A percentile compares a stretch with the other conserved stretches of the same genome.
phyloP scores from a whole-genome alignment of 2,113 vertebrate species.

The Ciconia boyciana region DNA sequence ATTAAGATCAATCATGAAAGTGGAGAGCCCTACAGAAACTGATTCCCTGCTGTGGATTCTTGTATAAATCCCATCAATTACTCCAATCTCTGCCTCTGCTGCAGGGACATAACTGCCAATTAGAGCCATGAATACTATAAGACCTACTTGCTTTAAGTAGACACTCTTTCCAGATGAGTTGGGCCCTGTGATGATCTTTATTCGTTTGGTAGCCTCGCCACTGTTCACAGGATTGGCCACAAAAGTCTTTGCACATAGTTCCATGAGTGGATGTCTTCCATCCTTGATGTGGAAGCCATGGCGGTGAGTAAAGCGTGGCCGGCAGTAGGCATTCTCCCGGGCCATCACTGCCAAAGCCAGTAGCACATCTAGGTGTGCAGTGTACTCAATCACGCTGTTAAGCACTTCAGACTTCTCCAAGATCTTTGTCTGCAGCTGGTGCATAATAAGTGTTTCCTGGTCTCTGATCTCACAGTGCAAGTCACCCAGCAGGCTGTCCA shows the following conservation, averaged over 20 bases:
- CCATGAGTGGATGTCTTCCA: slow-evolving; percentile 90
- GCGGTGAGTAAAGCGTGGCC: slow-evolving; percentile 68
- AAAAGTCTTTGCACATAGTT: slow-evolving; percentile 88
- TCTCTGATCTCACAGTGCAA: slow-evolving; percentile 92
- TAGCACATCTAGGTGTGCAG: slow-evolving; percentile 90
- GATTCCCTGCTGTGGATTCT: slow-evolving; percentile 94
- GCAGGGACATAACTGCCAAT: slow-evolving; percentile 94
- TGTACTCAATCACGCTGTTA: slow-evolving; percentile 82
- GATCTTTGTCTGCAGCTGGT: slow-evolving; percentile 85
- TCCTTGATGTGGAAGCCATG: slow-evolving; percentile 66
- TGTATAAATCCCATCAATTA: slow-evolving; percentile 91
- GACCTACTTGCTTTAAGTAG: slow-evolving; percentile 94
- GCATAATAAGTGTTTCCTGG: slow-evolving; percentile 91
- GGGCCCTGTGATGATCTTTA: slow-evolving; percentile 93
- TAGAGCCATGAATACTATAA: slow-evolving; percentile 96
- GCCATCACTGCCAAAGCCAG: slow-evolving; percentile 87
- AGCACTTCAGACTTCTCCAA: slow-evolving; percentile 83
- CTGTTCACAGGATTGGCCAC: slow-evolving; percentile 89
- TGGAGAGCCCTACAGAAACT: slow-evolving; percentile 93
- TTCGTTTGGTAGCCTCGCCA: slow-evolving; percentile 73
- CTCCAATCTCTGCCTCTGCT: slow-evolving; percentile 88
- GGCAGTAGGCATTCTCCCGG: slow-evolving; percentile 86
- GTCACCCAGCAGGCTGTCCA: slow-evolving; percentile 90
- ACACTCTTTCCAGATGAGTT: slow-evolving; percentile 97
- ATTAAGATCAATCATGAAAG: slow-evolving; percentile 96